Evolutionary conservation across 2,797 vertebrate genomes (phyloP).

Genomic region (Pangasius krempfi): DNA sequence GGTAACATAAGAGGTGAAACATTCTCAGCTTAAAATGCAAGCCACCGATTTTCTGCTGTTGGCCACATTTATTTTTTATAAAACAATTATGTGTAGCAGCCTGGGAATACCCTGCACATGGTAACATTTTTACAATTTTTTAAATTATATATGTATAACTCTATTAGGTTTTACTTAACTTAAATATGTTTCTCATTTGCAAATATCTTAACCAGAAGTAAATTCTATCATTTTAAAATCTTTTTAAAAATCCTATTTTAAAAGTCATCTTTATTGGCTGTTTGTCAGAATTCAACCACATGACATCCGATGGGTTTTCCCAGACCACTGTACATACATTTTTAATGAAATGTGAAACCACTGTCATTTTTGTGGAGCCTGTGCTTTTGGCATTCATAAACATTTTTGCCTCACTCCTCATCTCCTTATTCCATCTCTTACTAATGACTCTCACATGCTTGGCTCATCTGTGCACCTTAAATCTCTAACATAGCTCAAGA

Average conservation of each 20-base stretch:
- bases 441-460: conserved; percentile 31
- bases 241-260: no score
- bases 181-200: not conserved
- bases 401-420: not conserved
- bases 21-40: not conserved
- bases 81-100: not conserved
- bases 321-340: not conserved
- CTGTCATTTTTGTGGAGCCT: not conserved
- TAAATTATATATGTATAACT: not conserved
- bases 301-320: not conserved
- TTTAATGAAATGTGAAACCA: not conserved
- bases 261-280: not conserved
- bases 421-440: not conserved
- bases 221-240: no score
- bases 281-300: not conserved
- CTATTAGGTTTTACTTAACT: not conserved
- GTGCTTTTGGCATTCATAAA: conserved; percentile 5
- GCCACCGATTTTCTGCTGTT: not conserved
- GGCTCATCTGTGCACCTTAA: conserved; percentile 19
- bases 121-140: no score
- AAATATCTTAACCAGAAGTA: not conserved
- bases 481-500: conserved; percentile 22
- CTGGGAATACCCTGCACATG: not conserved
- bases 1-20: not conserved
- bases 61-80: not conserved